Base-by-base conservation (phyloP, 2,113 vertebrate species). In the Percopsis transmontana region DNA sequence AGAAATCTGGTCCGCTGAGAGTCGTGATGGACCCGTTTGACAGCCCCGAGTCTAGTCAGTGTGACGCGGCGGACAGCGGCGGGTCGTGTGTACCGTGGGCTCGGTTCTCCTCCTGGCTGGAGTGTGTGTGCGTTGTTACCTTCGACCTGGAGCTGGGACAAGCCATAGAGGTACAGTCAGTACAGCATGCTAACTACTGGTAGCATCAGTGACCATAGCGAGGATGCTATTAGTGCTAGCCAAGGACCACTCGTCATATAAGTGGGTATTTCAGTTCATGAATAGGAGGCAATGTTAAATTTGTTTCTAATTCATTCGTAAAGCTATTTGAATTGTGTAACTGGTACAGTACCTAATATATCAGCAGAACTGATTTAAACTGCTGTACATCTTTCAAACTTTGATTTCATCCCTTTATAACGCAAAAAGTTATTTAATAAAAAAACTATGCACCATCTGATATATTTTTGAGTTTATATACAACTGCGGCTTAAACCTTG, bases 61-160 rank as follows among this genome's bases (percentile, higher is more conserved):
- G 62, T 54, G 61, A 72, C 24, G 64, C 70, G 8, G 69, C 51
- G 19, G 67, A 62, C n/a, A 12, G 58, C 19, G 58, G 18, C n/a
- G 78, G 74, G 5, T 24, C 82, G 6, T 79, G 72, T 0, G 58
- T 79, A 16, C 91, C 90, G 16, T 96, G 95, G 95, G 80, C 87
- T n/a, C 92, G 94, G 16, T 96, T 98, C 85, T 93, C 93, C 8
- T 91, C 92, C 2, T 97, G 96, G 96, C 62, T 97, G 58, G 95
- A 96, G 73, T 96, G 96, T 53, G 92, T 94, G 63, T 98, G 96
- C 69, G 95, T 96, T 1, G 96, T 98, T 56, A 96, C 96, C 70
- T 97, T 98, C 88, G 96, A 97, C 87, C 90, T 96, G 85, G 96
- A 98, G 89, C 91, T 98, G 42, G 96, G 96, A 44, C 96, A 97